phyloP scores from a whole-genome alignment of 2,113 vertebrate species.

The Galeopterus variegatus region DNA sequence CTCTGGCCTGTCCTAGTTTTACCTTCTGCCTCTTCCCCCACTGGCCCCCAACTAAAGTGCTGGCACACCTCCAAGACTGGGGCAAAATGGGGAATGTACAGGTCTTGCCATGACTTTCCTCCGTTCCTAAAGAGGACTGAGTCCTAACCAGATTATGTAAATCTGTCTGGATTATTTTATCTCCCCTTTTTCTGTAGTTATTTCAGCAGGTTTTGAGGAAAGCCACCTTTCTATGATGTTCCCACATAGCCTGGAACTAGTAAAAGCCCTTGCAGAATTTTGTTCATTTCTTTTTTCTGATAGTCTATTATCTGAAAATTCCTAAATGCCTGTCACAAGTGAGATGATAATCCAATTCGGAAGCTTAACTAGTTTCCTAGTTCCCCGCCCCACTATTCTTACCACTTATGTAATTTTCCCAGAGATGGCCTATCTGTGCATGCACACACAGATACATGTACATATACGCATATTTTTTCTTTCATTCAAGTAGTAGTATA shows the following conservation, averaged over 20 bases:
- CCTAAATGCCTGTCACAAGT: background rate
- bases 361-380: background rate
- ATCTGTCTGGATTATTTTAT: background rate
- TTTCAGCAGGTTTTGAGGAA: background rate
- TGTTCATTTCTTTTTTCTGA: background rate
- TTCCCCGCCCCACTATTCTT: background rate
- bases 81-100: background rate
- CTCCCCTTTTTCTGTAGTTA: background rate
- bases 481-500: background rate
- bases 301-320: background rate
- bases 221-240: background rate
- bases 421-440: background rate
- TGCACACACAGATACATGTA: background rate
- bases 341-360: conserved; percentile 16
- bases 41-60: background rate
- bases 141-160: background rate
- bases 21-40: background rate
- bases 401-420: background rate
- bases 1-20: background rate
- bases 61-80: background rate
- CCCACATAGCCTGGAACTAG: background rate
- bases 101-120: background rate
- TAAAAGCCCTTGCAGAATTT: background rate
- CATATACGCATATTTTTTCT: background rate
- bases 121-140: background rate